A percentile compares a stretch with the other conserved stretches of the same genome.
These are phyloP conservation scores for Polypedilum pembai DNA, from an alignment of 1,140 invertebrate species.

Conservation along the genomic window DNA sequence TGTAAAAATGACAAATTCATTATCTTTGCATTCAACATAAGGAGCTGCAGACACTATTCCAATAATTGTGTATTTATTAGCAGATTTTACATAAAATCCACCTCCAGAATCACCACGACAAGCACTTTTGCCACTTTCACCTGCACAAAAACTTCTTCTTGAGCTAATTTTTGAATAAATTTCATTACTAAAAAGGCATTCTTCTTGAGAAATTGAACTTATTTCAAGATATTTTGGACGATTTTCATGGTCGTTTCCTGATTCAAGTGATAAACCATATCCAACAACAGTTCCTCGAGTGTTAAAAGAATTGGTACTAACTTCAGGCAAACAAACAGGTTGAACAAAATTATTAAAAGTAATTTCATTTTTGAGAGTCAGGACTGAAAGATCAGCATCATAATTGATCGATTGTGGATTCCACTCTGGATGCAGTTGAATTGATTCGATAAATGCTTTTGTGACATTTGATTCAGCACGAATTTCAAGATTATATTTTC, in stretches of 20 bases:
- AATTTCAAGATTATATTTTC: not conserved
- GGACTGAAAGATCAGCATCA: not conserved
- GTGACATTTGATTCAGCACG: not conserved
- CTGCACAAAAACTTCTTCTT: not conserved
- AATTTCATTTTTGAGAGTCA: not conserved
- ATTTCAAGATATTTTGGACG: not conserved
- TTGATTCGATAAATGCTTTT: not conserved
- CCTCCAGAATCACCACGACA: not conserved
- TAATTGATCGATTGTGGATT: not conserved
- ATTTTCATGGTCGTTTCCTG: not conserved
- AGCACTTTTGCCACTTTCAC: not conserved
- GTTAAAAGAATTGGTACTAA: not conserved
- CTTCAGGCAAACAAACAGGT: not conserved
- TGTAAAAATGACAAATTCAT: not conserved
- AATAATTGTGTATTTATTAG: not conserved
- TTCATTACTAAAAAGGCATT: not conserved
- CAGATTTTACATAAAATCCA: not conserved
- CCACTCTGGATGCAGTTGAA: not conserved
- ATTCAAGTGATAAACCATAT: not conserved
- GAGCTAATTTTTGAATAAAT: not conserved
- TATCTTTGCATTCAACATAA: not conserved
- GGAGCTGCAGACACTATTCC: not conserved
- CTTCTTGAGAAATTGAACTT: not conserved
- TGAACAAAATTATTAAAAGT: not conserved
- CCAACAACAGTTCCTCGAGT: not conserved